phyloP scores from a whole-genome alignment of 2,113 vertebrate genomes.

The Pomatorhinus ruficollis region DNA sequence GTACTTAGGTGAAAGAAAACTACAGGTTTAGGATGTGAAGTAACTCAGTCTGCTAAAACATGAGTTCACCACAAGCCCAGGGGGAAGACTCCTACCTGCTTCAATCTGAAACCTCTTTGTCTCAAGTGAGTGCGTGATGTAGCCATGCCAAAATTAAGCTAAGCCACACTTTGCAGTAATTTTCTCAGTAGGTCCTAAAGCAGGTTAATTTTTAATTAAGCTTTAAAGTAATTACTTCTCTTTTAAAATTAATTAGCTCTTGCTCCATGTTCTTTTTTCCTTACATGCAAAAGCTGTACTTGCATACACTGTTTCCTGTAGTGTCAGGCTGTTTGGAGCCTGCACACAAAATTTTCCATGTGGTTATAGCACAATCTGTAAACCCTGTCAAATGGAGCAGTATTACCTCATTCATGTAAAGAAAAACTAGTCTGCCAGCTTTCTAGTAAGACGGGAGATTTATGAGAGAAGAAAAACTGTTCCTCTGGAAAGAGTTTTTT shows the following conservation, averaged over 20 bases:
- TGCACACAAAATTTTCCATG: background rate
- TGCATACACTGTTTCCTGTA: background rate
- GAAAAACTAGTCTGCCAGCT: background rate
- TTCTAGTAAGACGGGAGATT: background rate
- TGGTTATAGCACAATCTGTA: background rate
- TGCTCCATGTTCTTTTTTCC: background rate
- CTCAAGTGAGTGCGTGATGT: background rate
- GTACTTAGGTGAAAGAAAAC: background rate
- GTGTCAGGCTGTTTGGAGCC: background rate
- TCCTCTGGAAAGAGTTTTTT: background rate
- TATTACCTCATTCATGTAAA: background rate
- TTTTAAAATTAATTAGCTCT: background rate
- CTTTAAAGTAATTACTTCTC: background rate
- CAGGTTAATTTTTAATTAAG: conserved; percentile 22
- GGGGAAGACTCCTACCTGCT: background rate
- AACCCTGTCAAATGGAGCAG: background rate
- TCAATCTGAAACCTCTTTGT: background rate
- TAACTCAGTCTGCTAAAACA: background rate
- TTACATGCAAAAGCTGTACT: background rate
- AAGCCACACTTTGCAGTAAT: background rate
- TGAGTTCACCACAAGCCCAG: background rate
- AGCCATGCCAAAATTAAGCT: background rate
- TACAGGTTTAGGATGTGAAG: background rate
- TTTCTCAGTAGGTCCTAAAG: conserved; percentile 6
- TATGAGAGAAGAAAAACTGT: background rate